A percentile compares a stretch with the other conserved stretches of the same genome.
Evolutionary conservation across 37 sponge, comb jelly and placozoan species (phyloP).

Genomic region (Tethya wilhelma): DNA sequence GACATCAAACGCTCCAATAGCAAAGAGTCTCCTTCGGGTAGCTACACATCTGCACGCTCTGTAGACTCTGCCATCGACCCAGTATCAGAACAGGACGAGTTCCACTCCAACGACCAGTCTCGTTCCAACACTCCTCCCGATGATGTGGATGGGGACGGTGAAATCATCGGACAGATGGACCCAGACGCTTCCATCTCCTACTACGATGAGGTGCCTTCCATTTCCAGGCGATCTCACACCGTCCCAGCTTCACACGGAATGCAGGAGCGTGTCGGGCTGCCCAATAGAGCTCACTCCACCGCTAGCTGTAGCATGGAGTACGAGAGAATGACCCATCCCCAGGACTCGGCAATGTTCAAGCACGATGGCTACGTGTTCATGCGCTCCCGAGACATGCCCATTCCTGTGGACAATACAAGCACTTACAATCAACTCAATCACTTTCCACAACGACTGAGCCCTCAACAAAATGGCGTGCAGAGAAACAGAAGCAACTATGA

Average conservation of each 20-base stretch:
- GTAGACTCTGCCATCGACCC: background rate
- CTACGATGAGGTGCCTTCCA: background rate
- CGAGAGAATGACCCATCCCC: slow-evolving; percentile 34
- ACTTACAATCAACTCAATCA: slow-evolving; percentile 1
- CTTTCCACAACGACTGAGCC: background rate
- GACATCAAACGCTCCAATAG: slow-evolving; percentile 3
- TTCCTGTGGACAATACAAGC: background rate
- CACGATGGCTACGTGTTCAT: slow-evolving; percentile 23
- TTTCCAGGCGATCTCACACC: background rate
- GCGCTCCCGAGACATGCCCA: background rate
- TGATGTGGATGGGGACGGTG: background rate
- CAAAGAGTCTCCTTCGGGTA: background rate
- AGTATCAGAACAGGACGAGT: too few relatives aligned
- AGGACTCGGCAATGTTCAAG: background rate
- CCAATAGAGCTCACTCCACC: slow-evolving; percentile 1
- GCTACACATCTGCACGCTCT: slow-evolving; percentile 1
- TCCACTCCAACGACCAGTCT: too few relatives aligned
- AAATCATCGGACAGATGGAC: slow-evolving; percentile 19
- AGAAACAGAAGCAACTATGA: background rate
- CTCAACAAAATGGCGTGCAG: background rate
- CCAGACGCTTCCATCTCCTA: background rate
- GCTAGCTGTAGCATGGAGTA: too few relatives aligned
- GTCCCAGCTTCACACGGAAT: background rate
- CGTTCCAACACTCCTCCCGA: slow-evolving; percentile 2
- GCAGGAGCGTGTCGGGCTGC: background rate